Percentiles rank a stretch among this genome's conserved stretches.
These are phyloP conservation scores for Spodoptera littoralis DNA, from an alignment of 2,888 invertebrate species.

Conservation along the genomic window DNA sequence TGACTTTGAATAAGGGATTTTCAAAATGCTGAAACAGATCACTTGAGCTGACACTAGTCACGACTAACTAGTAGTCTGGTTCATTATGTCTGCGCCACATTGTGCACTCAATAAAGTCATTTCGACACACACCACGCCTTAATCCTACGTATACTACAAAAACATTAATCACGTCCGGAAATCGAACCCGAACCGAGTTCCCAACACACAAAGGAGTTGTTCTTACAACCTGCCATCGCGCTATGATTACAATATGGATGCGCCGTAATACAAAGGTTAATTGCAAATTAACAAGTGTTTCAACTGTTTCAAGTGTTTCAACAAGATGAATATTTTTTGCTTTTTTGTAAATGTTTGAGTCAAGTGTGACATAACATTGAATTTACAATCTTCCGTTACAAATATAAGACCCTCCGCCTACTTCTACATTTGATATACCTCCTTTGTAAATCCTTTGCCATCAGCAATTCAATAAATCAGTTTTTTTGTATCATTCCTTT, in stretches of 20 bases:
- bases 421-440: too few species aligned
- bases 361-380: too few species aligned
- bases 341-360: too few species aligned
- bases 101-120: slow-evolving; percentile 21
- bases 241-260: slow-evolving; percentile 7
- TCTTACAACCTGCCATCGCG: slow-evolving; percentile 18
- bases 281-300: not conserved
- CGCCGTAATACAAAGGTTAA: not conserved
- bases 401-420: too few species aligned
- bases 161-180: slow-evolving; percentile 52
- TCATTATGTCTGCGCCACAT: slow-evolving; percentile 20
- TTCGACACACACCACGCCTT: slow-evolving; percentile 9
- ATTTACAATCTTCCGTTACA: too few species aligned
- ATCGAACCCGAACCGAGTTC: slow-evolving; percentile 42
- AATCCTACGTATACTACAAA: slow-evolving; percentile 32
- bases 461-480: too few species aligned
- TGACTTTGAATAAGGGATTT: too few species aligned
- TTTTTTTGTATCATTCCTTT: too few species aligned
- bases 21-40: slow-evolving; percentile 6
- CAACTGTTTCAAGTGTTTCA: too few species aligned
- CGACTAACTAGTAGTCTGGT: slow-evolving; percentile 23
- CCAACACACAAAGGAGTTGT: slow-evolving; percentile 21
- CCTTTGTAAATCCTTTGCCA: too few species aligned
- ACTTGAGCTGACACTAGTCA: slow-evolving; percentile 6
- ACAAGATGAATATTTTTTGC: too few species aligned